Evolutionary conservation across 1,140 invertebrate species (phyloP), one percentile per base, ranked within the genome.

Genomic region (Drosophila mayri): DNA sequence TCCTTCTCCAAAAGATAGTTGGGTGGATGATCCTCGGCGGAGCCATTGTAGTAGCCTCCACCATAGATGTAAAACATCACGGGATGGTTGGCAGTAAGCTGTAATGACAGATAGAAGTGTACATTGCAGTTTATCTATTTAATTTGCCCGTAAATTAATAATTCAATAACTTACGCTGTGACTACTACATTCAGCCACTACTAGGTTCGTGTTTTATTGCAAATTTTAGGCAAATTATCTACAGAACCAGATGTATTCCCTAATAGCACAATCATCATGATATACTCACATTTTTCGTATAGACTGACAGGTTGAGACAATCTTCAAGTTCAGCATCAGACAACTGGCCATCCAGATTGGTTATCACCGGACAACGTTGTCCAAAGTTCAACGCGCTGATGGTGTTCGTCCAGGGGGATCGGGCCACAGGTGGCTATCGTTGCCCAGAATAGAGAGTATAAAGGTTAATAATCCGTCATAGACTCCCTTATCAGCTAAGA

Each of bases 1-100:
- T 97, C 95, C 44, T 95, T 93, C 58, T 97, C 96, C 1, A 98
- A 93, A 1, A 98, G 91, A 79, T 95, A 95, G 76, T 97, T 95
- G 0, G 96, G 95, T 2, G 95, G 95, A 81, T 96, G 96, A 2
- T 94, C 95, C 54, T 94, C 94, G 0, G 94, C 55, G 1, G 91
- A 91, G 20, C 92, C 92, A 68, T 91, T 90, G 52, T 80, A 82
- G 52, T 87, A 92, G 37, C 91, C 86, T 11, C 94, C 74, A 65
- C 93, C 92, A 40, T 93, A 92, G 25, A 93, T 76, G 57, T 92
- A 93, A 25, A 93, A 83, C 90, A 93, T 92, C 2, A 93, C 92
- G 5, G 92, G 90, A 40, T 75, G 77, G 22, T 59, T 66, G 8
- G 54, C 76, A 12, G 74, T 76, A 1, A 92, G 60, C 91, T 92